Base-by-base conservation (phyloP, 2,797 vertebrate species). In the Lerista edwardsae region DNA sequence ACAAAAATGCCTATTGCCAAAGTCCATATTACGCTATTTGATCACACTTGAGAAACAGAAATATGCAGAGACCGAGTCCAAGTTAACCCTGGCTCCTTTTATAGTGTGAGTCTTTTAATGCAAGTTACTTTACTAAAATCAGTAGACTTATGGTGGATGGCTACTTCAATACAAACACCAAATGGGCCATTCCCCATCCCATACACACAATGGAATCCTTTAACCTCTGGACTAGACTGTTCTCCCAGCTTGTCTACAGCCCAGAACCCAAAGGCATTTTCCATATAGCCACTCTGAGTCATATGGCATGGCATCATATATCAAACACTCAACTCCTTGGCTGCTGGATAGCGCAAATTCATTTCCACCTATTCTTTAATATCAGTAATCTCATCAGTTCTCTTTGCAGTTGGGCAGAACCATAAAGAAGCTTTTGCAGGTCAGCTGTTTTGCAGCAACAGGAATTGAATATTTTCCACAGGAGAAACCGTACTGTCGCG, bases 41-140 rank as follows among this genome's bases (percentile, higher is more conserved):
- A 92, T 72, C 72, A 85, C 36, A 74, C 83, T 93, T 85, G 91
- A 91, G 89, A 94, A 93, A 91, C 86, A 94, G 91, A 84, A 88
- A 27, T 89, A 93, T 90, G 87, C 86, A 77, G 67, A 85, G 73
- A 93, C 68, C 77, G 76, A 78, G 73, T 91, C 90, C 89, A 92
- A 93, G 90, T 88, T 87, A 79, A 82, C 92, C 68, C 90, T 85
- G 86, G 84, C 83, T 91, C 84, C 41, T 82, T 75, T 10, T 75
- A 51, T 82, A 59, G 9, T 25, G 25, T 86, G 91, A 85, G 44
- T 77, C 82, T 69, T 81, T 84, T 75, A 89, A 87, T 86, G 87
- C 81, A 88, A 90, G 85, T 55, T 83, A 39, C 44, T 83, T 75
- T 80, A 79, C 76, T 84, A 73, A 68, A 86, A 90, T 17, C 90